These are phyloP conservation scores for Ostrea denselamellosa DNA, from an alignment of 1,140 invertebrate species.

Conservation along the genomic window DNA sequence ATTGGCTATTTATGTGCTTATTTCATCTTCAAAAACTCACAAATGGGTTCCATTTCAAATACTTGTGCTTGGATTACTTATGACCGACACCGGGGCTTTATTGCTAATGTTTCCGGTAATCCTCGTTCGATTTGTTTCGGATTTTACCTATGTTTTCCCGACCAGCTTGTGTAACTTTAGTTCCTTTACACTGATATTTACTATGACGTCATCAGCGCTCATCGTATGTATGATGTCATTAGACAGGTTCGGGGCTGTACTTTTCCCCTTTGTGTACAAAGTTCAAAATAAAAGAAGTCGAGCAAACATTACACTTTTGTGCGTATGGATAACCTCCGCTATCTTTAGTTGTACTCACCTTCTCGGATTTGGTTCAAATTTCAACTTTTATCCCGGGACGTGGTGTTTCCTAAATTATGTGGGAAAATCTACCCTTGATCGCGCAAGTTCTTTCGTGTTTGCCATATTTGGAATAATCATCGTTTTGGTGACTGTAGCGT, in stretches of 20 bases:
- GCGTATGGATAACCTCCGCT: not conserved
- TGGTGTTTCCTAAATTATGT: constrained; percentile 14
- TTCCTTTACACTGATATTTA: not conserved
- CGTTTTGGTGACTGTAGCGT: not conserved
- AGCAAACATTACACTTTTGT: not conserved
- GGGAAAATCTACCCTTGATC: not conserved
- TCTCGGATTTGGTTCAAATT: not conserved
- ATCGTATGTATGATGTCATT: constrained; percentile 3
- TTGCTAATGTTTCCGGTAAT: not conserved
- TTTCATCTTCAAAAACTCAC: not conserved
- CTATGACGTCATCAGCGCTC: not conserved
- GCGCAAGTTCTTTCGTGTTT: not conserved
- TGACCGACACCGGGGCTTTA: not conserved
- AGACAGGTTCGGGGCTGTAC: not conserved
- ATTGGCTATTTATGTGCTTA: not conserved
- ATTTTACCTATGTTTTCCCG: constrained; percentile 15
- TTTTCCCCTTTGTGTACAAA: not conserved
- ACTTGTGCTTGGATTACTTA: not conserved
- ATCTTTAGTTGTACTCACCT: not conserved
- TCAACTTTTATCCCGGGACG: not conserved
- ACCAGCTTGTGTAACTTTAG: not conserved
- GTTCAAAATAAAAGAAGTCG: not conserved
- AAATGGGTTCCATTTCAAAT: constrained; percentile 7
- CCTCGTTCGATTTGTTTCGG: not conserved
- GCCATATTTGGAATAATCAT: not conserved